A percentile compares a stretch with the other conserved stretches of the same genome.
Evolutionary conservation across 2,888 invertebrate genomes (phyloP).

Genomic region (Leptopilina myrica): DNA sequence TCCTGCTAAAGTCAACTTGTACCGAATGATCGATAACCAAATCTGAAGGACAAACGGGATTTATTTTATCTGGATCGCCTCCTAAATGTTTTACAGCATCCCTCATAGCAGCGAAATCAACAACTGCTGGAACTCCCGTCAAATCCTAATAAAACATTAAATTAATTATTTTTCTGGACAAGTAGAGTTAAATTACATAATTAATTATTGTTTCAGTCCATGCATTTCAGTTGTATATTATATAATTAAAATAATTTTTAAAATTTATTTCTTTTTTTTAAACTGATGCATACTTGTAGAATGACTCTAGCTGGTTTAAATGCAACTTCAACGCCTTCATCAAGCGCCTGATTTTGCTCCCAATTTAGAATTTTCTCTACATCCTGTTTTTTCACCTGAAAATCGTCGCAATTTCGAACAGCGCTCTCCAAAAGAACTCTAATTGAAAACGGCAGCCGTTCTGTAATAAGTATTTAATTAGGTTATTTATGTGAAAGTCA

Average conservation of each 20-base stretch:
- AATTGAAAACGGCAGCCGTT: constrained; percentile 92
- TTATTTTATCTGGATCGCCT: constrained; percentile 94
- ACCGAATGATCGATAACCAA: constrained; percentile 99
- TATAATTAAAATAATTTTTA: no score
- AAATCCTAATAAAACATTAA: constrained; percentile 82
- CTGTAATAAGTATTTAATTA: constrained; percentile 74
- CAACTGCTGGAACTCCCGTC: constrained; percentile 98
- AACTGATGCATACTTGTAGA: constrained; percentile 84
- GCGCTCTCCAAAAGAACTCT: constrained; percentile 96
- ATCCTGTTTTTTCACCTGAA: constrained; percentile 91
- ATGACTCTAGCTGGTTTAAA: constrained; percentile 98
- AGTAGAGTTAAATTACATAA: constrained; percentile 1
- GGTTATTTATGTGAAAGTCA: neutral
- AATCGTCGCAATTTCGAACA: constrained; percentile 96
- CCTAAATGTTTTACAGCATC: constrained; percentile 93
- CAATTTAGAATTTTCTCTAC: constrained; percentile 93
- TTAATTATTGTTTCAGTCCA: neutral
- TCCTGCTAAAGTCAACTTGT: constrained; percentile 94
- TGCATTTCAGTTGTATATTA: no score
- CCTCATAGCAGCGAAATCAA: constrained; percentile 99
- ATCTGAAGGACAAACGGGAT: constrained; percentile 98
- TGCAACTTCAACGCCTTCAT: constrained; percentile 91
- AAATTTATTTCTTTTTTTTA: no score
- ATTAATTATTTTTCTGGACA: neutral
- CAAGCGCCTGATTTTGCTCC: constrained; percentile 85